These are phyloP conservation scores for Idaea dimidiata DNA, from an alignment of 2,888 invertebrate genomes.

Conservation along the genomic window DNA sequence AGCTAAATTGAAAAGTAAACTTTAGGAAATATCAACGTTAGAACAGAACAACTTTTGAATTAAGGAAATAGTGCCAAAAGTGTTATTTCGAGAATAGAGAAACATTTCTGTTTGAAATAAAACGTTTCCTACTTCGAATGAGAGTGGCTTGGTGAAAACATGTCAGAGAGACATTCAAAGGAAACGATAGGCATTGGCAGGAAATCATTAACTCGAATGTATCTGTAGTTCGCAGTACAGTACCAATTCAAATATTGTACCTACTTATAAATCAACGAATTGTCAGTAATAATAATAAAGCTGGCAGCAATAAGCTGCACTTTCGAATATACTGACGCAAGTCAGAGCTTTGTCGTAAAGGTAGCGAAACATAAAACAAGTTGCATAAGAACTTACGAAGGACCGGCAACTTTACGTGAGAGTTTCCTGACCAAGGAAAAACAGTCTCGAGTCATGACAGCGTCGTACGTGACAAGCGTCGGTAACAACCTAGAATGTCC, in stretches of 20 bases:
- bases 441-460: constrained; percentile 52
- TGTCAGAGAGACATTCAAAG: constrained; percentile 4
- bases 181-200: not conserved
- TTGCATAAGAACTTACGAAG: constrained; percentile 48
- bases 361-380: constrained; percentile 36
- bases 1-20: constrained; percentile 43
- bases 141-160: constrained; percentile 9
- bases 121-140: constrained; percentile 8
- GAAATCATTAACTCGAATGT: not conserved
- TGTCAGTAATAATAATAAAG: not conserved
- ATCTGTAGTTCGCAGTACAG: not conserved
- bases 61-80: constrained; percentile 55
- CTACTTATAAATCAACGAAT: not conserved
- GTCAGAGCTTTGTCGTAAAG: constrained; percentile 14
- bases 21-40: constrained; percentile 43
- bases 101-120: constrained; percentile 33
- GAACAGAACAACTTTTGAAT: constrained; percentile 51
- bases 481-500: constrained; percentile 37
- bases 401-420: constrained; percentile 39
- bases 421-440: constrained; percentile 64
- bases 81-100: constrained; percentile 38
- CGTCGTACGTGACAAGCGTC: constrained; percentile 57
- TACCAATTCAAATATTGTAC: not conserved
- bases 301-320: constrained; percentile 12
- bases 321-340: constrained; percentile 15